These are phyloP conservation scores for Nomada fucata DNA, from an alignment of 2,888 invertebrate genomes.

Conservation along the genomic window DNA sequence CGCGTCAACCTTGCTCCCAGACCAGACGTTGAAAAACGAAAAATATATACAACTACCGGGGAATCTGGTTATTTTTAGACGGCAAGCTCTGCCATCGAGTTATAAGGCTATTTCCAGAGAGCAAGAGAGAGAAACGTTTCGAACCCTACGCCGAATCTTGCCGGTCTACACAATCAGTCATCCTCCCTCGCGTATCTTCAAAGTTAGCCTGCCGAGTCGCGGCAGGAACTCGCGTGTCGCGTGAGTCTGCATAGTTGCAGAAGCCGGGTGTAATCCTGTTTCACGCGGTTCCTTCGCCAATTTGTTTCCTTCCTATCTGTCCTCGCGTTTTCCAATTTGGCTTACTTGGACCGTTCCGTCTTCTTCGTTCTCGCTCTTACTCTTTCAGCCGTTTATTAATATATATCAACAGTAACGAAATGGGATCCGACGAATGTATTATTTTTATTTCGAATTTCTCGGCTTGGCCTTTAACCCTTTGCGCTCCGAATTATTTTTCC, in stretches of 20 bases:
- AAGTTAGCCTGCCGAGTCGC: constrained; percentile 33
- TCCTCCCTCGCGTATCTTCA: constrained; percentile 70
- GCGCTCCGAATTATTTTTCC: too few species aligned
- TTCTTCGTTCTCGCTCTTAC: neutral
- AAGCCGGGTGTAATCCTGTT: constrained; percentile 44
- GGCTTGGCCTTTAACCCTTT: too few species aligned
- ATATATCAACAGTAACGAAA: too few species aligned
- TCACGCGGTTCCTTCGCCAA: constrained; percentile 24
- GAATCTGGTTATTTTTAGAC: constrained; percentile 68
- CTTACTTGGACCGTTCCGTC: neutral
- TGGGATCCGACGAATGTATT: too few species aligned
- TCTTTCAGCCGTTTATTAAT: too few species aligned
- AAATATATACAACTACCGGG: constrained; percentile 50
- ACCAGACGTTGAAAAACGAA: constrained; percentile 69
- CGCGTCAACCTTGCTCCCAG: constrained; percentile 54
- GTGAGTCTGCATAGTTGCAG: constrained; percentile 52
- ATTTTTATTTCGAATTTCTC: too few species aligned
- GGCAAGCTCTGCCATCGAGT: constrained; percentile 60
- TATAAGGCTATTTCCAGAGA: constrained; percentile 68
- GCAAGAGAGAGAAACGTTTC: constrained; percentile 50
- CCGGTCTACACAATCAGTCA: constrained; percentile 68
- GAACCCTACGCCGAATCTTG: constrained; percentile 65
- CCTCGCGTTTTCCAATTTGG: constrained; percentile 9
- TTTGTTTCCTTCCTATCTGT: constrained; percentile 6
- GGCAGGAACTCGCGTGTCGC: constrained; percentile 33